Percentiles rank a stretch among this genome's conserved stretches.
phyloP scores from a whole-genome alignment of 1,140 invertebrate genomes.

The Atopsyche davidsoni region DNA sequence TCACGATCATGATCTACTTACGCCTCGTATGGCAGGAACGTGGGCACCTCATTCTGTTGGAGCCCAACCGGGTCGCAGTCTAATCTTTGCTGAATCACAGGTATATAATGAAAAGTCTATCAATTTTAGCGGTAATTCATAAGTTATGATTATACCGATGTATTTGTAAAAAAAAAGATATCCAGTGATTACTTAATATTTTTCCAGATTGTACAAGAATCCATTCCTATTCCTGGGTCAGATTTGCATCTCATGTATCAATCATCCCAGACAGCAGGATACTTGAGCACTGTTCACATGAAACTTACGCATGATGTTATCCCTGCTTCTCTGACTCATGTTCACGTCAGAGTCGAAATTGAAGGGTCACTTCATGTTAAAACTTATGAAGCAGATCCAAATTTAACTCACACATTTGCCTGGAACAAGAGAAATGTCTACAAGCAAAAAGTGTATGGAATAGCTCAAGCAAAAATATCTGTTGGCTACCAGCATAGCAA shows the following conservation, averaged over 20 bases:
- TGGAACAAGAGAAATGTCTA: constrained; percentile 98
- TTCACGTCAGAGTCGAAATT: constrained; percentile 85
- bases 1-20: constrained; percentile 76
- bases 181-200: not conserved
- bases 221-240: constrained; percentile 86
- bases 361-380: constrained; percentile 87
- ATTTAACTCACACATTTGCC: constrained; percentile 89
- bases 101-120: constrained; percentile 41
- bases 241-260: constrained; percentile 88
- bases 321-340: constrained; percentile 73
- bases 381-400: constrained; percentile 91
- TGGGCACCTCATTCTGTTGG: constrained; percentile 83
- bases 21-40: constrained; percentile 75
- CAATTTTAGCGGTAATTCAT: not conserved
- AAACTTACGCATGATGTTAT: constrained; percentile 77
- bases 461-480: constrained; percentile 77
- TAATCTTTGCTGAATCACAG: constrained; percentile 84
- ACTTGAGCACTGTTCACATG: constrained; percentile 86
- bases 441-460: constrained; percentile 90
- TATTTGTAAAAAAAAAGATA: not conserved
- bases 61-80: constrained; percentile 69
- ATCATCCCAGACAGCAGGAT: constrained; percentile 86
- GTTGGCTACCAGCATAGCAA: constrained; percentile 92
- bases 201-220: constrained; percentile 89
- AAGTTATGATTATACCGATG: not conserved